phyloP scores from a whole-genome alignment of 2,888 invertebrate species.

The Pardosa pseudoannulata region DNA sequence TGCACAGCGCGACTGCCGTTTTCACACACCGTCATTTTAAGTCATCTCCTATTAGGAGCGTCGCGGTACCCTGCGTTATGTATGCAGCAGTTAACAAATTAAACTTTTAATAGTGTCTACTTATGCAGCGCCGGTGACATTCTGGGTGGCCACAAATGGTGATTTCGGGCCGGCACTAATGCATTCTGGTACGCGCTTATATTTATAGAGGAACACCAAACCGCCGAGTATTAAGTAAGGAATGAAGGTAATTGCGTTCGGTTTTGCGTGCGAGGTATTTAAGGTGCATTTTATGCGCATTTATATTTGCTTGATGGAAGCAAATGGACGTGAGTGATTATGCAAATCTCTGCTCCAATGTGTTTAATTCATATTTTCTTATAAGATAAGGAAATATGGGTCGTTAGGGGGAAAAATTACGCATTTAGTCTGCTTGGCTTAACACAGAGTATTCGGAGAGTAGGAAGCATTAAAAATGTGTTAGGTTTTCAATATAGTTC shows the following conservation, averaged over 20 bases:
- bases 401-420: not conserved
- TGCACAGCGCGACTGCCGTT: no score
- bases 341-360: not conserved
- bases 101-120: conserved; percentile 1
- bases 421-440: not conserved
- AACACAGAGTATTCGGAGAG: not conserved
- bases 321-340: not conserved
- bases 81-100: not conserved
- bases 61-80: no score
- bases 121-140: not conserved
- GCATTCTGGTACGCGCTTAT: not conserved
- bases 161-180: not conserved
- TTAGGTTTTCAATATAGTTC: not conserved
- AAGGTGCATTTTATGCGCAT: conserved; percentile 8
- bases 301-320: not conserved
- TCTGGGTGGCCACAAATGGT: conserved; percentile 6
- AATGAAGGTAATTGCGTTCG: not conserved
- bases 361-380: conserved; percentile 17
- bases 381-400: not conserved
- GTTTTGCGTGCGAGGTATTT: not conserved
- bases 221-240: not conserved
- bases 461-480: not conserved
- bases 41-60: no score
- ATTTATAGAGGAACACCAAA: not conserved
- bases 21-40: no score